Conservation (phyloP, 2,888 invertebrate genomes). For the Orchesella flavescens region DNA sequence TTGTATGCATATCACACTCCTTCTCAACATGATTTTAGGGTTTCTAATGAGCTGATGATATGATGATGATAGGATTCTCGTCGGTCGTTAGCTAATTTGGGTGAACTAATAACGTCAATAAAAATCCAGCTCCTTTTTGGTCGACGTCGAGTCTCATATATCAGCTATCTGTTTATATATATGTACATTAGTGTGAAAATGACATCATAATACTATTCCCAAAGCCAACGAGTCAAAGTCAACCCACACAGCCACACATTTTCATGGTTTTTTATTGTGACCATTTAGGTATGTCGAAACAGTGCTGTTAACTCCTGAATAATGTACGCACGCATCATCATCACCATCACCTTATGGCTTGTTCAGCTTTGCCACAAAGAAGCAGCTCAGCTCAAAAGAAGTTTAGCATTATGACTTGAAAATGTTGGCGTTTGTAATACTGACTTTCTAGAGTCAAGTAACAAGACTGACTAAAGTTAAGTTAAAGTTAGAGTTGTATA, state of each 20-base stretch:
- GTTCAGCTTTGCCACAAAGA: neutral
- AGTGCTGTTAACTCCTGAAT: too few relatives aligned
- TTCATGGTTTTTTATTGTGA: neutral
- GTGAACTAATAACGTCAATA: constrained; percentile 30
- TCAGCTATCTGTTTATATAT: neutral
- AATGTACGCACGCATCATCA: too few relatives aligned
- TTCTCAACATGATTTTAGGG: neutral
- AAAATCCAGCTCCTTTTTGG: constrained; percentile 43
- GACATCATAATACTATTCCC: too few relatives aligned
- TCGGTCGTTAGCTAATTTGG: constrained; percentile 43
- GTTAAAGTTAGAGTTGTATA: too few relatives aligned
- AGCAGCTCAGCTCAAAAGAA: neutral
- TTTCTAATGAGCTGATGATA: neutral
- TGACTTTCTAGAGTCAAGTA: constrained; percentile 46
- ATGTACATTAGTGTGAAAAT: constrained; percentile 17
- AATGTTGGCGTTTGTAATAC: constrained; percentile 37
- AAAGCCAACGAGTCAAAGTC: neutral
- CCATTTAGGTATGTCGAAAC: too few relatives aligned
- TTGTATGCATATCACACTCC: neutral
- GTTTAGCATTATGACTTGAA: constrained; percentile 5
- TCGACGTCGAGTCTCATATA: neutral
- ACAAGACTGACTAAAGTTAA: too few relatives aligned
- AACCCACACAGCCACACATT: neutral
- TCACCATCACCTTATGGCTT: too few relatives aligned
- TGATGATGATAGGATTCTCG: neutral